These are phyloP conservation scores for Latrodectus hesperus DNA, from an alignment of 2,888 invertebrate species.

Conservation along the genomic window DNA sequence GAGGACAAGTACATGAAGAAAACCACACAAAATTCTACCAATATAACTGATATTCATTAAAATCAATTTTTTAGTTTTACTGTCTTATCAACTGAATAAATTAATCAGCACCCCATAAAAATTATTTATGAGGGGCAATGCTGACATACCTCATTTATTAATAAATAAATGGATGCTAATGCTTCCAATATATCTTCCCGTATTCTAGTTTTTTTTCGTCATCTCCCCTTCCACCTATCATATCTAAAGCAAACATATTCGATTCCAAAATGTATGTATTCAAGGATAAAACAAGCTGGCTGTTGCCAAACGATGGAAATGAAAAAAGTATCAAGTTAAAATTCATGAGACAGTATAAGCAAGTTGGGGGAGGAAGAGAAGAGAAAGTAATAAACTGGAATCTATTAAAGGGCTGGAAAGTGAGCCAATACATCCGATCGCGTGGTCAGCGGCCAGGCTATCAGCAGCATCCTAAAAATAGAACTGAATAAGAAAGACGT, in stretches of 20 bases:
- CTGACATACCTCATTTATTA: too few relatives aligned
- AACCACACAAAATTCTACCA: too few relatives aligned
- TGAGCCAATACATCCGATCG: conserved; percentile 16
- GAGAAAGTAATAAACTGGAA: conserved; percentile 53
- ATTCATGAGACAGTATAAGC: conserved; percentile 46
- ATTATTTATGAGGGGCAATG: too few relatives aligned
- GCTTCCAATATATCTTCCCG: neutral
- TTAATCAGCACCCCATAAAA: too few relatives aligned
- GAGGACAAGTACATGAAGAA: too few relatives aligned
- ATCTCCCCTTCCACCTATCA: neutral
- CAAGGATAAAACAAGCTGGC: conserved; percentile 3
- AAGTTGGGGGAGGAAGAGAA: neutral
- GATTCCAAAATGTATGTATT: neutral
- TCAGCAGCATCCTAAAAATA: conserved; percentile 44
- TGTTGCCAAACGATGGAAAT: conserved; percentile 9
- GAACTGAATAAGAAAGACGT: conserved; percentile 52
- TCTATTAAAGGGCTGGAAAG: conserved; percentile 46
- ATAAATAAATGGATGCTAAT: too few relatives aligned
- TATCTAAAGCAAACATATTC: neutral
- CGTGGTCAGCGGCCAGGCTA: conserved; percentile 38
- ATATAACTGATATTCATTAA: too few relatives aligned
- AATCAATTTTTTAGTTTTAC: too few relatives aligned
- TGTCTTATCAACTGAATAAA: too few relatives aligned
- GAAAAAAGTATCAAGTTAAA: conserved; percentile 45
- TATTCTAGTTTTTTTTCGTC: neutral